Conservation (phyloP, 2,888 invertebrate genomes). For the Eristalis intricaria region DNA sequence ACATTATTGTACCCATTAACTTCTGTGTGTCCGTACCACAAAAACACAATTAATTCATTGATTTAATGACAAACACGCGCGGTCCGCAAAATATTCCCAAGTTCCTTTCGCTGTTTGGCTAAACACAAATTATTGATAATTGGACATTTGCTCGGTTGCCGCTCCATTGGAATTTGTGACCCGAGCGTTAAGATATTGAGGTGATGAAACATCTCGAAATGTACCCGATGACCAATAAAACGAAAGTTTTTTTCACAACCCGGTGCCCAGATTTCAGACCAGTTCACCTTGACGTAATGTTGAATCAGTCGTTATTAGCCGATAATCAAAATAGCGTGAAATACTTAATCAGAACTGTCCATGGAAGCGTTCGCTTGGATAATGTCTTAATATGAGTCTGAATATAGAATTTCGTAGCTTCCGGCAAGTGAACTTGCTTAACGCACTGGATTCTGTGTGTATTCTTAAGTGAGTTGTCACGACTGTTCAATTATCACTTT, state of each 20-base stretch:
- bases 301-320: background rate
- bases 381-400: background rate
- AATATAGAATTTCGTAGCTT: background rate
- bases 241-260: background rate
- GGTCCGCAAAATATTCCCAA: background rate
- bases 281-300: background rate
- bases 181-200: background rate
- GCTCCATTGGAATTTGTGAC: background rate
- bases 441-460: background rate
- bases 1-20: background rate
- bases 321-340: background rate
- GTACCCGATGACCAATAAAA: background rate
- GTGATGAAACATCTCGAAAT: background rate
- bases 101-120: background rate
- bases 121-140: background rate
- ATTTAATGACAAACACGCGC: background rate
- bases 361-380: background rate
- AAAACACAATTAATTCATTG: background rate
- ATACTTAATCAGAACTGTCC: background rate
- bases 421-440: background rate
- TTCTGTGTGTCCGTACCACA: background rate
- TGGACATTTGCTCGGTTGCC: background rate
- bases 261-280: background rate
- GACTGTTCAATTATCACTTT: conserved; percentile 22
- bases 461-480: conserved; percentile 23